A percentile compares a stretch with the other conserved stretches of the same genome.
phyloP scores from a whole-genome alignment of 1,140 invertebrate genomes.

The Carcinoscorpius rotundicauda region DNA sequence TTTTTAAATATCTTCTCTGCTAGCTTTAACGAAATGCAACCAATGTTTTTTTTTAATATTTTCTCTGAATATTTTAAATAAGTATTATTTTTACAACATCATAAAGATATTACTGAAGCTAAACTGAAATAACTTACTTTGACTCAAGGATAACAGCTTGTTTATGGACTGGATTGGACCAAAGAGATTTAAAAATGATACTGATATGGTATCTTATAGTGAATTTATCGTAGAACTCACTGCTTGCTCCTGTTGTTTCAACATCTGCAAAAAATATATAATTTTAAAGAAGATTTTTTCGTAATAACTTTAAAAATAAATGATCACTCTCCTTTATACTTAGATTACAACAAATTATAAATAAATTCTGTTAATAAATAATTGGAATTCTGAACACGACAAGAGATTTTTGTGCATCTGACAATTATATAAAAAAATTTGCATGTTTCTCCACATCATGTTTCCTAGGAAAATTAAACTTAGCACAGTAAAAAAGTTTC shows the following conservation, averaged over 20 bases:
- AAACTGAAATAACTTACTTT: slow-evolving; percentile 30
- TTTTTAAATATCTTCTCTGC: no score
- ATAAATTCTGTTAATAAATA: no score
- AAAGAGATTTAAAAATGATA: slow-evolving; percentile 70
- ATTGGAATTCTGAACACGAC: no score
- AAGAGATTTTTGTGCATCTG: no score
- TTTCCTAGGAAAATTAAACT: no score
- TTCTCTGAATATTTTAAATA: slow-evolving; percentile 5
- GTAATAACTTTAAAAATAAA: no score
- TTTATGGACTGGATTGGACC: slow-evolving; percentile 38
- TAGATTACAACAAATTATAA: no score
- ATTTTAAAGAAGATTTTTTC: background rate
- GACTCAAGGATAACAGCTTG: slow-evolving; percentile 40
- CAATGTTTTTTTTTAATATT: slow-evolving; percentile 6
- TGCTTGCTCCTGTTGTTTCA: slow-evolving; percentile 91
- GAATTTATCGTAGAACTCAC: slow-evolving; percentile 99
- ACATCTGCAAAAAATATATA: slow-evolving; percentile 50
- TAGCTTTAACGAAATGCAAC: background rate
- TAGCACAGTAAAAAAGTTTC: no score
- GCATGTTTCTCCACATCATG: no score
- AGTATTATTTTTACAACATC: background rate
- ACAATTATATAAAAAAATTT: no score
- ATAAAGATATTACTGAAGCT: background rate
- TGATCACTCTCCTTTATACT: no score
- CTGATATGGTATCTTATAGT: slow-evolving; percentile 96